A percentile compares a stretch with the other conserved stretches of the same genome.
Evolutionary conservation across 2,113 vertebrate species (phyloP).

Genomic region (Caretta caretta): DNA sequence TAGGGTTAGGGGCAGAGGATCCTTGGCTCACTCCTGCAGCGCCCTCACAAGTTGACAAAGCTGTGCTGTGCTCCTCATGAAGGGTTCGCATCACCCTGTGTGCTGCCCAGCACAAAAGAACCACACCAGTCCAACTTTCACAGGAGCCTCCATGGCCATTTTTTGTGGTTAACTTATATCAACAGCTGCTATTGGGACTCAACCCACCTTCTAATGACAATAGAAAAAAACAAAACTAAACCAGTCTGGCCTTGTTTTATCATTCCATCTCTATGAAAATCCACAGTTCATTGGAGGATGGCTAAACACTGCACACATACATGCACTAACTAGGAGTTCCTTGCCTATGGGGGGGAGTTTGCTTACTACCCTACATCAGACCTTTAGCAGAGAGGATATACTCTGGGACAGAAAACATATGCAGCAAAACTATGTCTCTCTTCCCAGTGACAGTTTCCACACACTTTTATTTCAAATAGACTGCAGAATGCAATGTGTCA

Average conservation of each 20-base stretch:
- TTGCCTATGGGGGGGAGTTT: background rate
- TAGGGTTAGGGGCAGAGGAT: background rate
- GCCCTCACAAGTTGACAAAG: background rate
- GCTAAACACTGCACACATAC: background rate
- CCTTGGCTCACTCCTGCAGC: background rate
- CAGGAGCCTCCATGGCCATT: background rate
- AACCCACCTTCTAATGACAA: background rate
- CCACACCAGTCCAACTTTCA: background rate
- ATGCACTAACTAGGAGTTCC: background rate
- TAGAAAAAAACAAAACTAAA: background rate
- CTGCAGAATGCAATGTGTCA: background rate
- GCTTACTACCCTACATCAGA: background rate
- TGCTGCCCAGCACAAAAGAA: background rate
- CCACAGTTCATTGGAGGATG: background rate
- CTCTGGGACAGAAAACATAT: background rate
- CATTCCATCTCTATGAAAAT: background rate
- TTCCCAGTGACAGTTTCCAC: background rate
- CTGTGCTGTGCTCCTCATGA: background rate
- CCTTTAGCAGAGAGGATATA: background rate
- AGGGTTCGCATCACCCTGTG: background rate
- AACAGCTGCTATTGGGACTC: background rate
- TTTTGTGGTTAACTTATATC: background rate
- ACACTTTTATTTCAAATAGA: background rate
- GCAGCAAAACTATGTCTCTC: background rate
- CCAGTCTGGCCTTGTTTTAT: background rate